Evolutionary conservation across 1,140 invertebrate genomes (phyloP).

Genomic region (Pseudomyrmex dendroicus): DNA sequence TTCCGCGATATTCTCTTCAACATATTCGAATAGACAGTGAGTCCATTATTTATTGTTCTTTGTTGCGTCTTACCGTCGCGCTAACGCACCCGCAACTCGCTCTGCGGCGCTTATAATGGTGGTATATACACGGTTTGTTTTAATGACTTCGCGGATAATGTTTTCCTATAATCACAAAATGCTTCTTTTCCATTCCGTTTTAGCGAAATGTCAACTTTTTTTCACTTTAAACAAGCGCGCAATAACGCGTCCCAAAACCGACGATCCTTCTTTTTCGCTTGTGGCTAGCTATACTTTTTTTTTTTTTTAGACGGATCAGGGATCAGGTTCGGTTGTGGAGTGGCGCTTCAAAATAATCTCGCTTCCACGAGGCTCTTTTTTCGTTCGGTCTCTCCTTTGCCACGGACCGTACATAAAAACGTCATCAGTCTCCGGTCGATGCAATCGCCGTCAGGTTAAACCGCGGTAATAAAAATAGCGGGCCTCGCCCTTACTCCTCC

Average conservation of each 20-base stretch:
- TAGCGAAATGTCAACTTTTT: background rate
- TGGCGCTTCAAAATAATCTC: slow-evolving; percentile 20
- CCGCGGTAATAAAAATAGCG: slow-evolving; percentile 71
- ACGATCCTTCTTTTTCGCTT: background rate
- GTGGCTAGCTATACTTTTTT: background rate
- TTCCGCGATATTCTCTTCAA: slow-evolving; percentile 17
- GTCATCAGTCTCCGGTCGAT: slow-evolving; percentile 65
- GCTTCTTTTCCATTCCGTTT: background rate
- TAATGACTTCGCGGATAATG: slow-evolving; percentile 6
- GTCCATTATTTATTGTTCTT: slow-evolving; percentile 56
- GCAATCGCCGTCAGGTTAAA: slow-evolving; percentile 71
- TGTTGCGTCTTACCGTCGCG: background rate
- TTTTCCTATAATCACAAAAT: background rate
- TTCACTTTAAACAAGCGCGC: background rate
- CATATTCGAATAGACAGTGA: slow-evolving; percentile 47
- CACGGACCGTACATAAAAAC: slow-evolving; percentile 59
- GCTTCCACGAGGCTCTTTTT: background rate
- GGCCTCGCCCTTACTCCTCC: slow-evolving; percentile 3
- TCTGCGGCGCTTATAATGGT: background rate
- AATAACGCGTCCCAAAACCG: background rate
- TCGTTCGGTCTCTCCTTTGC: background rate
- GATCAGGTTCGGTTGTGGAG: background rate
- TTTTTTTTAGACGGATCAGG: background rate
- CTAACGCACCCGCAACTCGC: slow-evolving; percentile 11
- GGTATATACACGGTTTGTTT: background rate